Evolutionary conservation across 2,113 vertebrate species (phyloP).

Genomic region (Jaculus jaculus): DNA sequence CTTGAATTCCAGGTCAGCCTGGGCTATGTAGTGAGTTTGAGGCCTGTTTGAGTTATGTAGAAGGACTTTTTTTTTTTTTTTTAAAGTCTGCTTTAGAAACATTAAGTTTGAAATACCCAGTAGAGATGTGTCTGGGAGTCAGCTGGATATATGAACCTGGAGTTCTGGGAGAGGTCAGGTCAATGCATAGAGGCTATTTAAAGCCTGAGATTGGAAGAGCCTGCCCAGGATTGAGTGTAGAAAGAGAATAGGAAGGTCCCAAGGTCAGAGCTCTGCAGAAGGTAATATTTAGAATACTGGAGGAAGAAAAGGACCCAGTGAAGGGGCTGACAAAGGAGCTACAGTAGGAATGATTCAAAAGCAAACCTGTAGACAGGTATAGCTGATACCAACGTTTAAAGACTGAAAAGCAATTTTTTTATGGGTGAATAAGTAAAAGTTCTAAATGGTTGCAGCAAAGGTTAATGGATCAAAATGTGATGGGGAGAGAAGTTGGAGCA

Average conservation of each 20-base stretch:
- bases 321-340: background rate
- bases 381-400: background rate
- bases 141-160: background rate
- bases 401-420: background rate
- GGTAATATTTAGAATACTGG: conserved; percentile 23
- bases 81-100: background rate
- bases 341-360: conserved; percentile 2
- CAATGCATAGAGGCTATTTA: conserved; percentile 25
- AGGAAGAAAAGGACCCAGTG: background rate
- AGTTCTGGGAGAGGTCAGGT: conserved; percentile 2
- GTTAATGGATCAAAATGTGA: conserved; percentile 14
- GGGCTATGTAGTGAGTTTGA: background rate
- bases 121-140: background rate
- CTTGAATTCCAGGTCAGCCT: background rate
- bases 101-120: conserved; percentile 1
- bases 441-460: conserved; percentile 24
- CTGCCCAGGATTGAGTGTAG: background rate
- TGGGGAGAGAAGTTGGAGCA: background rate
- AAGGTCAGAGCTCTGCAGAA: conserved; percentile 36
- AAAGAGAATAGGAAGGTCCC: conserved; percentile 23
- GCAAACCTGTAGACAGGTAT: background rate
- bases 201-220: background rate
- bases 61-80: background rate
- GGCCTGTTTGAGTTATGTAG: background rate
- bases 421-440: background rate